Conservation (phyloP, 92 coral and sea anemone species). For the Ricordea florida region DNA sequence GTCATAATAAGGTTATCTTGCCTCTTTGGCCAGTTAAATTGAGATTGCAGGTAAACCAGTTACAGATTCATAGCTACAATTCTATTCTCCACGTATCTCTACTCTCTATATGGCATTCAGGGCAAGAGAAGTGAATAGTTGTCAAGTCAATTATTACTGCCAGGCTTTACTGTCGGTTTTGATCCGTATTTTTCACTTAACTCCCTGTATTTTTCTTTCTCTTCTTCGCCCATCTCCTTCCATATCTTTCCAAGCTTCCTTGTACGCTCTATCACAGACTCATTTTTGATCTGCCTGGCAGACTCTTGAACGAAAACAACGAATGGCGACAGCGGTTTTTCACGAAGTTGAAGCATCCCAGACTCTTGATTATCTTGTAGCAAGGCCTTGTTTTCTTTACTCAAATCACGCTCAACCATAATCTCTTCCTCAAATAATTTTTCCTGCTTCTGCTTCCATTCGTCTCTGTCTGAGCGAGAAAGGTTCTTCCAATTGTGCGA, state of each 20-base stretch:
- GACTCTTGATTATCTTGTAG: conserved; percentile 27
- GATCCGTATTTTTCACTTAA: no score
- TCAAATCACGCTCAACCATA: conserved; percentile 41
- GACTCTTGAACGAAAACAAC: conserved; percentile 57
- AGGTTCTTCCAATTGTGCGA: conserved; percentile 48
- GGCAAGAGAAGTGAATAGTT: no score
- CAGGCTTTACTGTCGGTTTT: no score
- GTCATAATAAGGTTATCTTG: no score
- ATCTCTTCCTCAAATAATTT: conserved; percentile 29
- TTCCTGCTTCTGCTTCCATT: conserved; percentile 45
- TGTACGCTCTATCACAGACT: not conserved
- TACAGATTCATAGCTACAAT: no score
- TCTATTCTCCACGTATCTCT: no score
- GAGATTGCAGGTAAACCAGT: no score
- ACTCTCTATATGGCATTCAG: no score
- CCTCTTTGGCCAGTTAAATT: no score
- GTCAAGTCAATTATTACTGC: no score
- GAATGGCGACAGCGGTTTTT: conserved; percentile 58
- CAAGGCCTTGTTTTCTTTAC: conserved; percentile 54
- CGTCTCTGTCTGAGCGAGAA: conserved; percentile 34
- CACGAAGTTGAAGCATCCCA: conserved; percentile 56
- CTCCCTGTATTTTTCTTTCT: conserved; percentile 30
- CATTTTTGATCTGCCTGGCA: conserved; percentile 1
- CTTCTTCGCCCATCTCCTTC: not conserved
- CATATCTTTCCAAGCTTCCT: conserved; percentile 13